Base-by-base conservation (phyloP, 2,888 invertebrate genomes). In the Phragmatobia fuliginosa region DNA sequence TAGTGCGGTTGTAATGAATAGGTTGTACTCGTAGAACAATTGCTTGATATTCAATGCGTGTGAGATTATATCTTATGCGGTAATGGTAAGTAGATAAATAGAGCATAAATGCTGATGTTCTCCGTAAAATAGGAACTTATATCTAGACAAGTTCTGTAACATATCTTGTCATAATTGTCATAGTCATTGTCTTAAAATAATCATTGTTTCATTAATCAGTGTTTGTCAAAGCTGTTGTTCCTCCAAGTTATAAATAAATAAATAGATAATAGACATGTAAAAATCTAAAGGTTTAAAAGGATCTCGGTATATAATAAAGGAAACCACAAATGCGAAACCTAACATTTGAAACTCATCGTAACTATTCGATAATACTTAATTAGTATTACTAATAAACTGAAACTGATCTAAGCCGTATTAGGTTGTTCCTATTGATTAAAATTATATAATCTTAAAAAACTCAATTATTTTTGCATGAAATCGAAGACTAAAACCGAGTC, bases 1-100 rank as follows among this genome's bases (percentile, higher is more conserved):
- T 64, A 36, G 45, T 68, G 59, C 16, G 41, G 32, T 41, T n/a
- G 62, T 66, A 31, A 58, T n/a, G 49, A 49, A 21, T 62, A 16
- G 45, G 21, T 52, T 60, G 45, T 41, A 41, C 41, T 41, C 41
- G 16, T 41, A 41, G 25, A 66, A 67, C 62, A 64, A 64, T 64
- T 70, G 71, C 71, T 71, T 68, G 61, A 63, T 69, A 71, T 71
- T 68, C 71, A 65, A 71, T 60, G 59, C 67, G 64, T 66, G 71
- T 71, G 71, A 62, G 68, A 66, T 59, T 38, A 25, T 28, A 14
- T 65, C 11, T 25, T 52, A 60, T 61, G 68, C 66, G 33, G 49
- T 69, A 69, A 65, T 45, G 1, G 25, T 38, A 58, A 60, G 62
- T 36, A 60, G 31, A 60, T 60, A 66, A 41, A 31, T 10, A 28